These are phyloP conservation scores for Drosophila paranaensis DNA, from an alignment of 2,888 invertebrate genomes.

Conservation along the genomic window DNA sequence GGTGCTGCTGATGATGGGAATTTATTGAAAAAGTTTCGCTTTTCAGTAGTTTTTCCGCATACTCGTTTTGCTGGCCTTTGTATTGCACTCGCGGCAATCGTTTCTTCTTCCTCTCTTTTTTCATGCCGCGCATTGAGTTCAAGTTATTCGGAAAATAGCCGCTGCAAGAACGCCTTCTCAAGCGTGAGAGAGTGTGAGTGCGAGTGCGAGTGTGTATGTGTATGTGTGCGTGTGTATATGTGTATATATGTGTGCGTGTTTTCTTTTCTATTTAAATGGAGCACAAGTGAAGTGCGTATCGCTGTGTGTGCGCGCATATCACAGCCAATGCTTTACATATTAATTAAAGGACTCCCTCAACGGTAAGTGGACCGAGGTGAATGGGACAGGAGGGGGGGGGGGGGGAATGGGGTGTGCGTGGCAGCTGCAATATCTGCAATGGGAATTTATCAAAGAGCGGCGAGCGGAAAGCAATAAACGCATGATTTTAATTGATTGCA, in stretches of 20 bases:
- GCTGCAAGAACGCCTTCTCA: conserved; percentile 47
- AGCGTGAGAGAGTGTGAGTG: background rate
- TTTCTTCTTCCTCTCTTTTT: conserved; percentile 51
- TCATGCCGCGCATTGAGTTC: conserved; percentile 77
- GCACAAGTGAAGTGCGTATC: conserved; percentile 78
- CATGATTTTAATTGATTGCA: conserved; percentile 61
- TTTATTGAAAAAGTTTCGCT: conserved; percentile 80
- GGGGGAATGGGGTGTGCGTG: too few species aligned
- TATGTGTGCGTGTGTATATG: too few species aligned
- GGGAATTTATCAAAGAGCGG: conserved; percentile 23
- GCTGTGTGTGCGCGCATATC: conserved; percentile 30
- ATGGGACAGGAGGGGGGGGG: background rate
- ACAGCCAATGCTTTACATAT: conserved; percentile 68
- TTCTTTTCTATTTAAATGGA: conserved; percentile 81
- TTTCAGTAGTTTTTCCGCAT: conserved; percentile 61
- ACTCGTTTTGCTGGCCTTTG: conserved; percentile 64
- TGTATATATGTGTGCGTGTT: conserved; percentile 40
- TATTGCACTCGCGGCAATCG: conserved; percentile 64
- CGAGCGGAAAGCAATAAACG: conserved; percentile 50
- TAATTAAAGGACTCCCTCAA: conserved; percentile 63
- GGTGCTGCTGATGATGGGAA: conserved; percentile 69
- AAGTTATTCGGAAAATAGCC: conserved; percentile 81
- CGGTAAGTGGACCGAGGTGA: conserved; percentile 1
- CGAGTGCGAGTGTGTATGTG: background rate
- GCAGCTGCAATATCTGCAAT: conserved; percentile 15